phyloP scores from a whole-genome alignment of 64 coral and sea anemone species.

The Platygyra sinensis region DNA sequence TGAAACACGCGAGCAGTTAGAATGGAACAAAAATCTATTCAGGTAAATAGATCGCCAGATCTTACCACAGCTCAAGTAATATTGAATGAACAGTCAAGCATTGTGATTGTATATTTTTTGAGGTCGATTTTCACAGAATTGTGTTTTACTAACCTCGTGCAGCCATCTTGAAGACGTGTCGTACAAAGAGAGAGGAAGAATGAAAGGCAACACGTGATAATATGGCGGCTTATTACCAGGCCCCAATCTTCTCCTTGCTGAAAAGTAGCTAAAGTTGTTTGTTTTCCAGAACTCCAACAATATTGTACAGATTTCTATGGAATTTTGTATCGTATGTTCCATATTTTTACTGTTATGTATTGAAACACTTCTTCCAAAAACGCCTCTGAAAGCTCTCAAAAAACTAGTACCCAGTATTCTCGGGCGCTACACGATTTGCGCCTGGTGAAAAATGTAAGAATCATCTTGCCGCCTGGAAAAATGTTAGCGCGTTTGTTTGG shows the following conservation, averaged over 20 bases:
- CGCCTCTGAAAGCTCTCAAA: not conserved
- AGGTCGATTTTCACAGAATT: not conserved
- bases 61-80: not conserved
- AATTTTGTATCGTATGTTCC: not conserved
- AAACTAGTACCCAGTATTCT: slow-evolving; percentile 11
- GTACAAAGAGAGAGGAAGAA: not conserved
- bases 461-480: not conserved
- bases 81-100: not conserved
- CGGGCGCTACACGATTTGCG: not conserved
- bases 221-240: not conserved
- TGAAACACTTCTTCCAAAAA: not conserved
- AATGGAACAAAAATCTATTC: not conserved
- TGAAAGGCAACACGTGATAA: slow-evolving; percentile 26
- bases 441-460: not conserved
- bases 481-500: slow-evolving; percentile 60
- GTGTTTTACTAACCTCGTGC: slow-evolving; percentile 18
- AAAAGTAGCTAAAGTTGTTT: not conserved
- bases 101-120: not conserved
- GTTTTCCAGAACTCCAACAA: not conserved
- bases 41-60: not conserved
- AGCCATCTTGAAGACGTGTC: slow-evolving; percentile 52
- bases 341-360: not conserved
- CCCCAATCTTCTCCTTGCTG: not conserved
- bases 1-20: not conserved
- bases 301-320: not conserved